Conservation (phyloP, 2,888 invertebrate genomes). For the Drosophila stalkeri region DNA sequence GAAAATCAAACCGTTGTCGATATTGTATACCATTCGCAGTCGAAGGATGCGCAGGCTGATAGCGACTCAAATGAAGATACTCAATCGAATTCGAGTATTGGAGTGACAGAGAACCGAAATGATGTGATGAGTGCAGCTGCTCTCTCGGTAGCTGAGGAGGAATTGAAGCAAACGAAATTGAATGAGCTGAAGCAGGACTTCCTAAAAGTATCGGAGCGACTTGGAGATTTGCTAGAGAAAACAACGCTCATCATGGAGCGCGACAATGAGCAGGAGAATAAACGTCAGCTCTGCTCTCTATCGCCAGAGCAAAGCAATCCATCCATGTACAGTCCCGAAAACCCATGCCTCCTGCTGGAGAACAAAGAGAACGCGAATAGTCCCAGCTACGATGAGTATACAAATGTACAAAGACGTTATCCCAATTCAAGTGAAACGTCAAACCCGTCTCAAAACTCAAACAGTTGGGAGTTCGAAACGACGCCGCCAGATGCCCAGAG, state of each 20-base stretch:
- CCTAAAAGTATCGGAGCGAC: conserved; percentile 79
- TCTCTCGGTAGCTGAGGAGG: conserved; percentile 11
- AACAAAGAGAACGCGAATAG: conserved; percentile 62
- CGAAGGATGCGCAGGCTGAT: conserved; percentile 32
- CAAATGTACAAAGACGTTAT: conserved; percentile 60
- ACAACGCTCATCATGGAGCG: conserved; percentile 83
- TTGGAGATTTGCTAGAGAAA: conserved; percentile 81
- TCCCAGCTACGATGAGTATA: conserved; percentile 61
- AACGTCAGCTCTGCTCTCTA: conserved; percentile 52
- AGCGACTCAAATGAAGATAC: conserved; percentile 62
- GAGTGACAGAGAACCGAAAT: conserved; percentile 3
- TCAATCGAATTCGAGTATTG: conserved; percentile 39
- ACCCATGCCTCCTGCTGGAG: conserved; percentile 33
- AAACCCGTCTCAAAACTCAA: conserved; percentile 72
- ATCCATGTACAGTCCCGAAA: conserved; percentile 45
- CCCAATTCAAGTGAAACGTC: conserved; percentile 74
- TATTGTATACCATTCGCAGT: conserved; percentile 52
- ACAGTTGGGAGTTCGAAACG: conserved; percentile 70
- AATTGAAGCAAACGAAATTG: conserved; percentile 61
- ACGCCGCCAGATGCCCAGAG: conserved; percentile 54
- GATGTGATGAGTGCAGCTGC: conserved; percentile 9
- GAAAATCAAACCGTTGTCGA: conserved; percentile 74
- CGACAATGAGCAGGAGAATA: conserved; percentile 72
- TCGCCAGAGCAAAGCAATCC: conserved; percentile 49
- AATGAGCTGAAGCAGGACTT: conserved; percentile 76